Evolutionary conservation across 2,888 invertebrate species (phyloP), one percentile per base, ranked within the genome.

Genomic region (Scaptomyza cyrtandrae): DNA sequence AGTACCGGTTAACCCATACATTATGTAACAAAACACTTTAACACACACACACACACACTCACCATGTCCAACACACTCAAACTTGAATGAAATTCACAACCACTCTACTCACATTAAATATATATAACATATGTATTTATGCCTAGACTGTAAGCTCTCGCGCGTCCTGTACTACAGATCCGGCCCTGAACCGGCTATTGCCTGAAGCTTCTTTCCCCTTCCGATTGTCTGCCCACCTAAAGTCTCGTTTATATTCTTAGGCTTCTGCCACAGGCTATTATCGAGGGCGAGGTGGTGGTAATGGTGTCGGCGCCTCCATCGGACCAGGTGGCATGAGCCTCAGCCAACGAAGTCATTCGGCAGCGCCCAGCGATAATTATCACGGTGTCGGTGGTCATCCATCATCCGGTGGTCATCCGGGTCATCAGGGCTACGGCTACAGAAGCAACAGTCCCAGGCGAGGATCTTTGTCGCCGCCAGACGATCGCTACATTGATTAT

Each of bases 291-390:
- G 79, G 88, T 45, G 86, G 69, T 11, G 88, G 79, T 73, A 92
- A 91, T 90, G 92, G 91, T 80, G 91, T 92, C 62, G 77, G 88
- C 35, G 75, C 81, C 43, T 65, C 81, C 72, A 91, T 90, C 76
- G 92, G 91, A 75, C 91, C 93, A 63, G 92, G 93, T 76, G 91
- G 91, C 73, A 90, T 91, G 89, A 90, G 88, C 81, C 82, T 91
- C 16, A 89, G 90, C 65, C 96, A 96, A 90, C 94, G 97, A 79
- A 97, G 97, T 89, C 97, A 97, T 93, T 97, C 97, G 63, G 97
- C 97, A 63, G 97, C 97, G 64, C 97, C 97, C 33, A 92, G 91
- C 78, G 92, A 93, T 75, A 90, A 89, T 78, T 93, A 92, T 78
- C 90, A 91, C 80, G 86, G 89, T 68, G 73, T 65, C 31, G 62